Base-by-base conservation (phyloP, 2,888 invertebrate species). In the Pecten maximus region DNA sequence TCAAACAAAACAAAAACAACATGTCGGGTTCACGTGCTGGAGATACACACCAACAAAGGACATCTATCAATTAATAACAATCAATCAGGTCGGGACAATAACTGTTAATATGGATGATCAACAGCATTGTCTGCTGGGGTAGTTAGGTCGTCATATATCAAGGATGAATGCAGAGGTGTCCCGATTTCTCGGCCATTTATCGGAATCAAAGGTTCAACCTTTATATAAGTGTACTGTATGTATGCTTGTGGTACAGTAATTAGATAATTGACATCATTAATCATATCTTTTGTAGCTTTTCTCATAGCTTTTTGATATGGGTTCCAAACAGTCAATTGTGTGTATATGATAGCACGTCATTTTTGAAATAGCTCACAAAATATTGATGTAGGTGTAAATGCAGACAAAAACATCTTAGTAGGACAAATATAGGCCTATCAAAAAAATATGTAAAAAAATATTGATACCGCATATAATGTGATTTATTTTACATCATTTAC, bases 171-270 rank as follows among this genome's bases (percentile, higher is more conserved):
- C 1, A 60, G n/a, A 60, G 60, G 60, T 3, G 60, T 60, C 23
- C 60, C n/a, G 60, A 60, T 60, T 60, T 60, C 60, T 60, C 23
- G 60, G n/a, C 60, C n/a, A 60, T 60, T 60, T 60, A 60, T 60
- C 60, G 3, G 60, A 60, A n/a, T 60, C 60, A 60, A 60, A 60
- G 60, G n/a, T 60, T 60, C 23, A 60, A 23, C n/a, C 23, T 23
- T 60, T 60, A n/a, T 60, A 60, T 19, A n/a, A 23, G 19, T 60
- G 19, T 19, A 8, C 48, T 48, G 23, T 60, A 6, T 60, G n/a
- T n/a, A n/a, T n/a, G n/a, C 23, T n/a, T 60, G 60, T 60, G 16
- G 60, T 60, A 8, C 23, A 23, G 19, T 60, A 60, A 60, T 60
- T 60, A 23, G 60, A 23, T 60, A 60, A 60, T 60, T n/a, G n/a